Evolutionary conservation across 2,888 invertebrate genomes (phyloP), one percentile per base, ranked within the genome.

Genomic region (Dynastes tityus): DNA sequence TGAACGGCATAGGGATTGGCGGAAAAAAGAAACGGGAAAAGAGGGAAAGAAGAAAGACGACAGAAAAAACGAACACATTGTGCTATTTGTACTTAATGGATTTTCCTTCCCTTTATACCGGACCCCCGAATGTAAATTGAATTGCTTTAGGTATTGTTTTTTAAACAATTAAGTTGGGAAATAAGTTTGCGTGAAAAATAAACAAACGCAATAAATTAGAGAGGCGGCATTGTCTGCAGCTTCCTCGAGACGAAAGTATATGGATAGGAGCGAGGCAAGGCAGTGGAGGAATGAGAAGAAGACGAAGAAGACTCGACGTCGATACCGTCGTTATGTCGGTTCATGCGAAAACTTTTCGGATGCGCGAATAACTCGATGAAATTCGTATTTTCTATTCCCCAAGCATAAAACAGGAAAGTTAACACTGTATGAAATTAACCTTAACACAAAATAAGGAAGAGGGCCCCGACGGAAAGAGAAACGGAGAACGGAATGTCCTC

Each of bases 371-470:
- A 84, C 84, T 85, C 83, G 81, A 83, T 82, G 83, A 84, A 85
- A 85, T 85, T 84, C 83, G 79, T 81, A 83, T 85, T 85, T 84
- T 84, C 83, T 82, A 82, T 84, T 83, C 82, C 79, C 78, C 80
- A 51, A 78, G 81, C 81, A 82, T 83, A 84, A 84, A 83, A 82
- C 84, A 83, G 82, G 83, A 84, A 85, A 86, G 85, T 85, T 85
- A 82, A 82, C 83, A 82, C 83, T 82, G 84, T 85, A 84, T 84
- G 83, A 84, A 86, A 85, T 85, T 85, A 85, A 86, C 84, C 84
- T 84, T 83, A 81, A 74, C 79, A 82, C 68, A 53, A 51, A 13
- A 68, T 32, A 81, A 79, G 81, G 77, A 68, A 45, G 45, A 55
- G 55, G 65, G 55, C 65, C 5, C n/a, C 22, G 55, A 22, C 55